Conservation (phyloP, 2,797 vertebrate genomes). For the Sebastes hopkinsi region DNA sequence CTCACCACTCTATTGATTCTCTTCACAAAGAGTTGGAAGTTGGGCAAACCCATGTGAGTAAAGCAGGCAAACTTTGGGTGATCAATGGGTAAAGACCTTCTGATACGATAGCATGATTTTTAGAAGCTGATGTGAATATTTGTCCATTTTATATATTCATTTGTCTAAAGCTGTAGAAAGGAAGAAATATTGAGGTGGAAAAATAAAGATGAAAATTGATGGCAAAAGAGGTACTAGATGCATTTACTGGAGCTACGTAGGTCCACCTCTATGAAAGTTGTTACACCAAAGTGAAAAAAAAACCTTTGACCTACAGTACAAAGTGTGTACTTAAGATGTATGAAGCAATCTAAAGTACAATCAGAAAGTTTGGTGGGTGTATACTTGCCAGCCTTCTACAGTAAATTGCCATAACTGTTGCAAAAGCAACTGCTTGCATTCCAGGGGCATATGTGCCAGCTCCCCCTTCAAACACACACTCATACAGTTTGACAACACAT, state of each 20-base stretch:
- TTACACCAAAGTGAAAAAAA: not conserved
- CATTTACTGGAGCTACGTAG: not conserved
- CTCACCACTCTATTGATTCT: conserved; percentile 11
- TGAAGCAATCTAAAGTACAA: conserved; percentile 52
- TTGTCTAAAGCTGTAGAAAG: not conserved
- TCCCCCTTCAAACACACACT: conserved; percentile 10
- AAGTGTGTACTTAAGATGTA: conserved; percentile 1
- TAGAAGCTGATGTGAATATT: not conserved
- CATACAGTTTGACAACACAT: conserved; percentile 5
- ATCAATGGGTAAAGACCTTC: conserved; percentile 23
- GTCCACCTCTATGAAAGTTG: not conserved
- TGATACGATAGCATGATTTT: conserved; percentile 9
- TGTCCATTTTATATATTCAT: not conserved
- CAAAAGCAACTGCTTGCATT: conserved; percentile 55
- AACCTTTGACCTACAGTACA: conserved; percentile 22
- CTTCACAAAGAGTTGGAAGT: conserved; percentile 24
- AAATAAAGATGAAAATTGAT: not conserved
- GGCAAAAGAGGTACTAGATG: not conserved
- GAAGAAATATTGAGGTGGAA: not conserved
- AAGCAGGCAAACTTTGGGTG: conserved; percentile 34
- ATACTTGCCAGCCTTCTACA: conserved; percentile 10
- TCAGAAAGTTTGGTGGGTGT: conserved; percentile 11
- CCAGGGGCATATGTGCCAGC: conserved; percentile 42
- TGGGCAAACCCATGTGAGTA: conserved; percentile 4
- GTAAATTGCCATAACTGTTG: conserved; percentile 44